A percentile compares a stretch with the other conserved stretches of the same genome.
Evolutionary conservation across 2,113 vertebrate species (phyloP).

Genomic region (Mixornis gularis): DNA sequence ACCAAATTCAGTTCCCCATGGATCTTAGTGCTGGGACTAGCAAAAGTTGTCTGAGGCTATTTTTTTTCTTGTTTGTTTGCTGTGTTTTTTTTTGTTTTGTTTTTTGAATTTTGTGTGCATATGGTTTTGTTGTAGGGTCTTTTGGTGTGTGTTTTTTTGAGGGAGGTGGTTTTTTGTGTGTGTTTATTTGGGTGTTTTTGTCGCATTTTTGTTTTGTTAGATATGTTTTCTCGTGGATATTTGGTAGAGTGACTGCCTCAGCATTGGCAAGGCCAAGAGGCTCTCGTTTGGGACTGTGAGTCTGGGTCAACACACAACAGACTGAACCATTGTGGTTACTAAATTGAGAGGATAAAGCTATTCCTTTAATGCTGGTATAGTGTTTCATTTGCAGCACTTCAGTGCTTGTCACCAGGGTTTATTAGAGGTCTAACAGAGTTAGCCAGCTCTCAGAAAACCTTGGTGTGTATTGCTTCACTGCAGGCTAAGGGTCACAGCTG

Average conservation of each 20-base stretch:
- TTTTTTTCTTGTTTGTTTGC: neutral
- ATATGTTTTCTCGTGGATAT: neutral
- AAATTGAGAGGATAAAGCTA: conserved; percentile 30
- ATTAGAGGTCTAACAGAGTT: neutral
- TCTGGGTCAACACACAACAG: neutral
- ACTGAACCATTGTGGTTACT: neutral
- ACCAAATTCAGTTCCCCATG: neutral
- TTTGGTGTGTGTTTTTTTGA: neutral
- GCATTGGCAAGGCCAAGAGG: neutral
- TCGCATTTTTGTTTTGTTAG: neutral
- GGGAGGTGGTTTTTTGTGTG: neutral
- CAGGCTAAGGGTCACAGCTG: conserved; percentile 1
- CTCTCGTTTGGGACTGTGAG: neutral
- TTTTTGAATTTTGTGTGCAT: neutral
- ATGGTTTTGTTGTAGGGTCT: neutral
- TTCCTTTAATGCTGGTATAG: conserved; percentile 42
- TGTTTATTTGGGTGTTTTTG: neutral
- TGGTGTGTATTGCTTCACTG: neutral
- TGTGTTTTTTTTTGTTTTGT: neutral
- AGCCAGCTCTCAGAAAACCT: neutral
- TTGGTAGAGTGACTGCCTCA: neutral
- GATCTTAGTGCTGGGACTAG: neutral
- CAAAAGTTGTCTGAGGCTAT: neutral
- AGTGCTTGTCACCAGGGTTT: neutral
- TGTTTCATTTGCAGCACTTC: neutral